These are phyloP conservation scores for Macroramphosus scolopax DNA, from an alignment of 2,797 vertebrate species.

Conservation along the genomic window DNA sequence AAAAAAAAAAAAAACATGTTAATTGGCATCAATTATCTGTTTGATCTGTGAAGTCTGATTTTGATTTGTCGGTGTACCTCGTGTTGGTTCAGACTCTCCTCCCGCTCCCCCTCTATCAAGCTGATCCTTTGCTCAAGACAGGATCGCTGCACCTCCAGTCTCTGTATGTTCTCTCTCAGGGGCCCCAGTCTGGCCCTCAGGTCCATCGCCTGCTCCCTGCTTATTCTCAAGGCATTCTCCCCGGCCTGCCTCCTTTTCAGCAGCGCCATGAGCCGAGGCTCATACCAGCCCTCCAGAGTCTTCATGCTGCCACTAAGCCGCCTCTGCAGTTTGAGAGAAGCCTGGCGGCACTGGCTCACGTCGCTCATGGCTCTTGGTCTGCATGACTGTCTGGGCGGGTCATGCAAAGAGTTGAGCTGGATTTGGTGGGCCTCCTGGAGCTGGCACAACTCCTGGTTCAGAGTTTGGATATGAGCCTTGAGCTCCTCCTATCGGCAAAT, in stretches of 20 bases:
- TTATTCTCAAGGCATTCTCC: conserved; percentile 78
- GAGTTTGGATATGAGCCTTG: conserved; percentile 70
- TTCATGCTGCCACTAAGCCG: conserved; percentile 79
- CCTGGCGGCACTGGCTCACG: conserved; percentile 81
- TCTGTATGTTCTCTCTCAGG: conserved; percentile 77
- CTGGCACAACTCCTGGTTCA: conserved; percentile 76
- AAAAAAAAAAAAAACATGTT: conserved; percentile 7
- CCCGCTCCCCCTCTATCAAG: conserved; percentile 80
- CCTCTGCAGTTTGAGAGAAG: conserved; percentile 82
- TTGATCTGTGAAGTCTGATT: neutral
- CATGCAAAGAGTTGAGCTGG: conserved; percentile 73
- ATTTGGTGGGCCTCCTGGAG: conserved; percentile 76
- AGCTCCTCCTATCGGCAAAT: conserved; percentile 70
- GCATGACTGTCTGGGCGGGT: conserved; percentile 52
- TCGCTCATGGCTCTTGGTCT: conserved; percentile 78
- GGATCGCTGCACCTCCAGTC: conserved; percentile 77
- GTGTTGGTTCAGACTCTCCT: conserved; percentile 77
- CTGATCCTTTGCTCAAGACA: conserved; percentile 81
- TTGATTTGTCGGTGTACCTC: conserved; percentile 45
- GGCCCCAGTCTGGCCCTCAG: conserved; percentile 80
- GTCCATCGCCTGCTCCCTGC: conserved; percentile 76
- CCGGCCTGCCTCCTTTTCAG: conserved; percentile 80
- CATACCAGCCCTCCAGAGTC: conserved; percentile 84
- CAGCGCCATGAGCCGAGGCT: conserved; percentile 83
- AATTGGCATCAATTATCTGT: neutral